A percentile compares a stretch with the other conserved stretches of the same genome.
phyloP scores from a whole-genome alignment of 1,140 invertebrate species.

The Melanaphis sacchari region DNA sequence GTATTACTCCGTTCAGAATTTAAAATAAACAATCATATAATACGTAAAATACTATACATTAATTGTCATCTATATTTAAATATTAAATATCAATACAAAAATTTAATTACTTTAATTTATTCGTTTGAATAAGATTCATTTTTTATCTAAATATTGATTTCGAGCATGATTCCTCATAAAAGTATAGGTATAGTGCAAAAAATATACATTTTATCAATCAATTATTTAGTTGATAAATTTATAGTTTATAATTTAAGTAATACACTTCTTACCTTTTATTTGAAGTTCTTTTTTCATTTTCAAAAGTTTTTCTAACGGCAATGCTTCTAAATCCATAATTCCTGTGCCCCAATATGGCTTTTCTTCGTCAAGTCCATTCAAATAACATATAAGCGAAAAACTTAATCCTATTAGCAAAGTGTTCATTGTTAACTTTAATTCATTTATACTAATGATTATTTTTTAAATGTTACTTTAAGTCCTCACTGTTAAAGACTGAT shows the following conservation, averaged over 20 bases:
- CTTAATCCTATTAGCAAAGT: not conserved
- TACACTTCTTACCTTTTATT: not conserved
- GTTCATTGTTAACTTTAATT: not conserved
- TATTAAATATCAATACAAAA: not conserved
- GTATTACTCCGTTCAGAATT: not conserved
- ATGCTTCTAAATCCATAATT: slow-evolving; percentile 32
- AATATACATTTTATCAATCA: not conserved
- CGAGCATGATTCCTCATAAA: not conserved
- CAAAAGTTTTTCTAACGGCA: slow-evolving; percentile 18
- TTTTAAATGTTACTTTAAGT: not conserved
- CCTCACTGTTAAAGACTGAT: not conserved
- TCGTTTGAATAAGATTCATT: not conserved
- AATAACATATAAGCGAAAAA: not conserved
- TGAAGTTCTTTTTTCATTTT: slow-evolving; percentile 43
- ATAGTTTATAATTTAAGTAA: not conserved
- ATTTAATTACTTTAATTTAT: not conserved
- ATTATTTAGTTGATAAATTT: not conserved
- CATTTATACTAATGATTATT: not conserved
- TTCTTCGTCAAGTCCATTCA: not conserved
- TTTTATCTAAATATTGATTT: not conserved
- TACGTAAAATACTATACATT: not conserved
- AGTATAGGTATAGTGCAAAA: not conserved
- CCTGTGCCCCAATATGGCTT: not conserved
- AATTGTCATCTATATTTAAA: not conserved
- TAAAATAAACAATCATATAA: not conserved